Evolutionary conservation across 2,797 vertebrate genomes (phyloP).

Genomic region (Aselliscus stoliczkanus): DNA sequence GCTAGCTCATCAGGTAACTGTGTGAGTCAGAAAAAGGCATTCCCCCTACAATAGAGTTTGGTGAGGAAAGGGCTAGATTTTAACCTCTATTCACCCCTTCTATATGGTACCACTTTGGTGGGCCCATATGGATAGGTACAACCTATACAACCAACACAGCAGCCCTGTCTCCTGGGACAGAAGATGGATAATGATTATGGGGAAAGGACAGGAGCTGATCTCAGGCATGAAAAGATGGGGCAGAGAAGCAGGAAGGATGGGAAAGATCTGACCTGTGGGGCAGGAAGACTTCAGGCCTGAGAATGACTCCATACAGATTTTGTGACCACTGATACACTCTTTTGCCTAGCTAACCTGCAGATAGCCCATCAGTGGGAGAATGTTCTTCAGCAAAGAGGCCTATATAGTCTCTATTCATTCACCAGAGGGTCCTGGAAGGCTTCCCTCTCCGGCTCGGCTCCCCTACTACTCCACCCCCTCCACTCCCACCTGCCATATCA

Average conservation of each 20-base stretch:
- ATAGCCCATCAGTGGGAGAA: neutral
- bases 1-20: neutral
- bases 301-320: neutral
- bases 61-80: neutral
- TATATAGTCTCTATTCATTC: neutral
- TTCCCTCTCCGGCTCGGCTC: accelerated
- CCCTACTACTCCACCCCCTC: neutral
- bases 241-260: neutral
- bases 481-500: no score
- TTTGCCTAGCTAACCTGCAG: neutral
- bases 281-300: neutral
- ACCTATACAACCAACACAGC: neutral
- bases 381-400: neutral
- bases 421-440: neutral
- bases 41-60: neutral
- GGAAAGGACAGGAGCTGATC: neutral
- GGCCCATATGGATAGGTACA: neutral
- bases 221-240: neutral
- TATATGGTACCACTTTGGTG: neutral
- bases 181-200: neutral
- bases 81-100: neutral
- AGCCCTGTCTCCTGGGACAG: neutral
- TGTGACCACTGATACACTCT: neutral
- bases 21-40: neutral
- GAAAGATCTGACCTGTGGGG: neutral